phyloP scores from a whole-genome alignment of 2,113 vertebrate species.

The Dasyprocta punctata region DNA sequence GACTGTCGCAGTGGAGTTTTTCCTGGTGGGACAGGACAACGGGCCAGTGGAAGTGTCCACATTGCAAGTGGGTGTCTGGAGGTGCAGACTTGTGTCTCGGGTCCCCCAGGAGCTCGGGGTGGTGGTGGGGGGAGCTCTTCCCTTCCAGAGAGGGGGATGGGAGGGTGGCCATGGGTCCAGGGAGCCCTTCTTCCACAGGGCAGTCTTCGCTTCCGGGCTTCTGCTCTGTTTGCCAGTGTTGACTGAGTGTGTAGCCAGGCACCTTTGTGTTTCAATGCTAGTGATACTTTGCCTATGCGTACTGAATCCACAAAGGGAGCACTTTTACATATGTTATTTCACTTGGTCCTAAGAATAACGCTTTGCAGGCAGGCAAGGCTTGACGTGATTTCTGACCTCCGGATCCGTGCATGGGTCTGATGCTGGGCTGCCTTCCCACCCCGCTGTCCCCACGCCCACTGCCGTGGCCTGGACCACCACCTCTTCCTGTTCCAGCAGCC shows the following conservation, averaged over 20 bases:
- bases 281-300: accelerated
- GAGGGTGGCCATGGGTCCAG: too few species aligned
- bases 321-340: not conserved
- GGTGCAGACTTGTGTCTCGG: accelerated
- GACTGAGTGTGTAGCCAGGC: not conserved
- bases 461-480: accelerated
- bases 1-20: slow-evolving; percentile 92
- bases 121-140: not conserved
- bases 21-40: slow-evolving; percentile 92
- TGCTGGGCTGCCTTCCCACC: not conserved
- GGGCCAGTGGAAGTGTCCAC: slow-evolving; percentile 89
- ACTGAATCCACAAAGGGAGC: accelerated
- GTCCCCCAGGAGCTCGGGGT: not conserved
- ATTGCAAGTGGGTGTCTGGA: slow-evolving; percentile 88
- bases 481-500: not conserved
- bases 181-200: not conserved
- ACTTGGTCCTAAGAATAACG: not conserved
- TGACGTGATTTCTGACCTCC: not conserved
- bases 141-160: not conserved
- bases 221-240: too few species aligned
- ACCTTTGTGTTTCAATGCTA: accelerated
- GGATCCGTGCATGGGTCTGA: accelerated
- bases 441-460: accelerated
- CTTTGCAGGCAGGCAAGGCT: not conserved
- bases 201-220: not conserved